Base-by-base conservation (phyloP, 1,140 invertebrate genomes). In the Sinella curviseta region DNA sequence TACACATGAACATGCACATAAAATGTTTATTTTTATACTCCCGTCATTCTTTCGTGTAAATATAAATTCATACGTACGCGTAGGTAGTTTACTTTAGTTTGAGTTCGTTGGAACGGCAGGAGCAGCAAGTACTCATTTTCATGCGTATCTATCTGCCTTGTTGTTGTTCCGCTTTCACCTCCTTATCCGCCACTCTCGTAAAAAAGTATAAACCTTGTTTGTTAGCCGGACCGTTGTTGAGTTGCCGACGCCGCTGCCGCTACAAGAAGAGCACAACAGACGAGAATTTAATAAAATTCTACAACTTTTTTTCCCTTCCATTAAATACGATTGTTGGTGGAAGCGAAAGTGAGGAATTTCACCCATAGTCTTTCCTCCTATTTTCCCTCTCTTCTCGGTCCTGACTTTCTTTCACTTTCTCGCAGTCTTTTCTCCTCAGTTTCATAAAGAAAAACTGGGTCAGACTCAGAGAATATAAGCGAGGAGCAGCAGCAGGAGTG, bases 311-410 rank as follows among this genome's bases (percentile, higher is more conserved):
- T 70, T 70, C 31, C 24, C 8, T 33, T 30, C 65, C 65, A 70
- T 70, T 70, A 70, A 70, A 70, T 70, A 70, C 65, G 65, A 70
- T 31, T 70, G 65, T 70, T 70, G 55, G 55, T 60, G 8, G 65
- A 24, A 70, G 39, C 39, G 65, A 70, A 70, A 70, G 65, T 70
- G 30, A 70, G 30, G 65, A 70, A 70, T 70, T 70, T 70, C 65
- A 70, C 65, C 31, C 28, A 33, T 70, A 70, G 26, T 65, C 16
- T 26, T 65, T 4, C 57, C 26, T n/a, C 57, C 57, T n/a, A 26
- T 65, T 26, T n/a, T n/a, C n/a, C n/a, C n/a, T n/a, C n/a, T n/a
- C n/a, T n/a, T n/a, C n/a, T n/a, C n/a, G n/a, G 26, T 26, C 4
- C 16, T 26, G 16, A 26, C 57, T 65, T 65, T 26, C 57, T 26